Base-by-base conservation (phyloP, 2,888 invertebrate genomes). In the Morpho deidamia region DNA sequence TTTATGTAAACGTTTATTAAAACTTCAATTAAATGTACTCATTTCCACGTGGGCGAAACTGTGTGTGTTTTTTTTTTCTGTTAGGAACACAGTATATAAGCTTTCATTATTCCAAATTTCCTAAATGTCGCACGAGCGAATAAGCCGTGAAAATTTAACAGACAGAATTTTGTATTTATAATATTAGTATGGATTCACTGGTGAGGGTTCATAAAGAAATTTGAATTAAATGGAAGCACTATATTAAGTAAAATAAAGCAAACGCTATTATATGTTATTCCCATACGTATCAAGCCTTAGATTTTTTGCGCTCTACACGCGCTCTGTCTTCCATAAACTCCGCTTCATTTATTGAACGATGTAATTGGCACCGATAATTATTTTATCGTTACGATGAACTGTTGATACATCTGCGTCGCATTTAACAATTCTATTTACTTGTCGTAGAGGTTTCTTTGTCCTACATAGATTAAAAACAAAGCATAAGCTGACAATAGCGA, bases 221-320 rank as follows among this genome's bases (percentile, higher is more conserved):
- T n/a, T n/a, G n/a, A n/a, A n/a, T n/a, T n/a, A n/a, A n/a, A n/a
- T n/a, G n/a, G n/a, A n/a, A n/a, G n/a, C n/a, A n/a, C n/a, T n/a
- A 23, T 23, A 23, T 23, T 23, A 5, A 23, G 23, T 23, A 1
- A 40, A 40, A 34, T 44, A 44, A 44, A 11, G 8, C 8, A 33
- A 33, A 11, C 23, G 12, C 34, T 34, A 44, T 44, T 34, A 44
- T n/a, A 11, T 11, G 32, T 44, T 9, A 34, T 33, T 11, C 11
- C 11, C 0, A 1, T 34, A 34, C 44, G 44, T 11, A 9, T 34
- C 12, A 9, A 34, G 34, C 49, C 55, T 56, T 56, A 60, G 50
- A 60, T 72, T 76, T 74, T 74, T 74, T 76, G 68, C 66, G 54
- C 56, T 51, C 53, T 59, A 67, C 70, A 69, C 66, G 67, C 67